phyloP scores from a whole-genome alignment of 2,797 vertebrate genomes.

The Zenarchopterus dispar region DNA sequence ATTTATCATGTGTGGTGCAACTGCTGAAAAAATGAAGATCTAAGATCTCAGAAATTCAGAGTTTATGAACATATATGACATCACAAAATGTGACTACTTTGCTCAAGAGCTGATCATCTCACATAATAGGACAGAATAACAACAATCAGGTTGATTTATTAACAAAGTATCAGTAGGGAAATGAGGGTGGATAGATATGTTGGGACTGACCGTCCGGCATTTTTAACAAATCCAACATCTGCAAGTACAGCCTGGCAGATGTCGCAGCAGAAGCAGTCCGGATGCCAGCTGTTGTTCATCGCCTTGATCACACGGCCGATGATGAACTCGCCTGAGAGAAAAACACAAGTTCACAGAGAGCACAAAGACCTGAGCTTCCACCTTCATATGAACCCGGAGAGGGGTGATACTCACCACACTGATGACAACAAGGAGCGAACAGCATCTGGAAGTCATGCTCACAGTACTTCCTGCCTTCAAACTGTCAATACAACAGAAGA shows the following conservation, averaged over 20 bases:
- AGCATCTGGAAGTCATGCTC: conserved; percentile 99
- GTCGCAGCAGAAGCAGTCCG: conserved; percentile 96
- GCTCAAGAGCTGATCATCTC: no score
- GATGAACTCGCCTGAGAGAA: conserved; percentile 92
- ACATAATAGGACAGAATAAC: no score
- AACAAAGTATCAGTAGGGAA: no score
- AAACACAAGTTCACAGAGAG: conserved; percentile 2
- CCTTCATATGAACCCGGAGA: neutral
- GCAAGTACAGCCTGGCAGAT: conserved; percentile 93
- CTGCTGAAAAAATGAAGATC: no score
- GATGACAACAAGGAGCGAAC: conserved; percentile 97
- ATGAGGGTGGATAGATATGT: no score
- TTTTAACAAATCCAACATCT: conserved; percentile 98
- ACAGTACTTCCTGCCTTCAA: conserved; percentile 98
- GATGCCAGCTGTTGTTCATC: conserved; percentile 99
- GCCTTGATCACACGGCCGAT: conserved; percentile 99
- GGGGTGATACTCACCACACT: conserved; percentile 89
- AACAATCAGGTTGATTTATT: no score
- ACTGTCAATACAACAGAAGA: conserved; percentile 72
- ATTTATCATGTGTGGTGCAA: no score
- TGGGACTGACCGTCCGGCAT: conserved; percentile 91
- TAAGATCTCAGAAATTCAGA: no score
- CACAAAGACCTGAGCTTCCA: neutral
- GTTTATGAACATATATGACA: no score
- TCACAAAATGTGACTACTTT: no score